These are phyloP conservation scores for Dinocampus coccinellae DNA, from an alignment of 2,888 invertebrate species.

Conservation along the genomic window DNA sequence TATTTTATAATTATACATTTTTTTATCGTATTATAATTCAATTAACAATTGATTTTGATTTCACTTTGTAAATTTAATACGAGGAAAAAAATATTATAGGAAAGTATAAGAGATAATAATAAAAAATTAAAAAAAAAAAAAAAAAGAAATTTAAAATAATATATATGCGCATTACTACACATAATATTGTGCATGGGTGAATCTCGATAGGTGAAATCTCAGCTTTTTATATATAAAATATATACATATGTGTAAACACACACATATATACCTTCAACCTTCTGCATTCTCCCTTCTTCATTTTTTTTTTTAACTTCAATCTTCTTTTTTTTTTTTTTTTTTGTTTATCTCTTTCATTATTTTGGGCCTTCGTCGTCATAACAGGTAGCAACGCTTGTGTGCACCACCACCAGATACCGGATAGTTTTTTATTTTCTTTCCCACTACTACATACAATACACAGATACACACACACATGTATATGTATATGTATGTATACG, in stretches of 20 bases:
- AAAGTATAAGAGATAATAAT: background rate
- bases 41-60: background rate
- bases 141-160: background rate
- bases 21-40: background rate
- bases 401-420: constrained; percentile 33
- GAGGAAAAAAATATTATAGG: background rate
- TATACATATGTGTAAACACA: no score
- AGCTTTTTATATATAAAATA: background rate
- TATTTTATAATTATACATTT: no score
- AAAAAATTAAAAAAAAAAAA: no score
- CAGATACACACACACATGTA: background rate
- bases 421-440: no score
- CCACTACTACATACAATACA: background rate
- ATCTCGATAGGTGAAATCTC: constrained; percentile 16
- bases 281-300: background rate
- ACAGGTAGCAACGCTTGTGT: constrained; percentile 38
- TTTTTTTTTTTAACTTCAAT: background rate
- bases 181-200: background rate
- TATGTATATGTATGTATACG: no score
- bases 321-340: background rate
- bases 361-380: constrained; percentile 34
- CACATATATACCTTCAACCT: background rate
- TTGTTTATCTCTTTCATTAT: background rate
- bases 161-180: background rate
- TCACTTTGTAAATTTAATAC: background rate